phyloP scores from a whole-genome alignment of 2,888 invertebrate species.

The Syrista parreyssii region DNA sequence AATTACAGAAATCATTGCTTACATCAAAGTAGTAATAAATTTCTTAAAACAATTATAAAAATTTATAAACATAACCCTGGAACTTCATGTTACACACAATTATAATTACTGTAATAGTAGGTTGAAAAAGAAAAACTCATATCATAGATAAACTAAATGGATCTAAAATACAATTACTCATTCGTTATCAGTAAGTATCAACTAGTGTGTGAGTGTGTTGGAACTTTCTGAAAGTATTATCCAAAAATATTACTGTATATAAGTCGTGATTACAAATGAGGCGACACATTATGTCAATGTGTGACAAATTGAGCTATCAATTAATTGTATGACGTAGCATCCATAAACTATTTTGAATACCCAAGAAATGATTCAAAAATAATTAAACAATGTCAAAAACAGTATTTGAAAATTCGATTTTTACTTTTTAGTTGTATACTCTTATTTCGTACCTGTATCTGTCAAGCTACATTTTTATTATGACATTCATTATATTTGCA shows the following conservation, averaged over 20 bases:
- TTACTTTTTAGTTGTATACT: not conserved
- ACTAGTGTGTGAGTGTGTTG: not conserved
- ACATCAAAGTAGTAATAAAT: too few relatives aligned
- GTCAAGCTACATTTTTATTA: constrained; percentile 26
- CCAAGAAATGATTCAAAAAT: not conserved
- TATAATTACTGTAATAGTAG: not conserved
- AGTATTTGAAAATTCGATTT: not conserved
- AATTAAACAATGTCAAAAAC: not conserved
- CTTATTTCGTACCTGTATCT: not conserved
- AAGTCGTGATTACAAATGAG: not conserved
- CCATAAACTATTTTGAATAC: not conserved
- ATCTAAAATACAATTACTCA: not conserved
- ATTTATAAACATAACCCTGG: not conserved
- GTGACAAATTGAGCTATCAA: not conserved
- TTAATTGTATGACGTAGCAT: not conserved
- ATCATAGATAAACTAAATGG: not conserved
- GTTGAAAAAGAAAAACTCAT: not conserved
- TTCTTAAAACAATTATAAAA: not conserved
- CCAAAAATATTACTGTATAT: not conserved
- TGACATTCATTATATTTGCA: constrained; percentile 38
- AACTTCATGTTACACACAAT: not conserved
- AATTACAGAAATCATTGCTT: too few relatives aligned
- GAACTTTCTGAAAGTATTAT: not conserved
- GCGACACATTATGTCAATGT: not conserved
- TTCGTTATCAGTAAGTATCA: not conserved